Percentiles rank a stretch among this genome's conserved stretches.
Evolutionary conservation across 2,113 vertebrate species (phyloP).

Genomic region (Burhinus bistriatus): DNA sequence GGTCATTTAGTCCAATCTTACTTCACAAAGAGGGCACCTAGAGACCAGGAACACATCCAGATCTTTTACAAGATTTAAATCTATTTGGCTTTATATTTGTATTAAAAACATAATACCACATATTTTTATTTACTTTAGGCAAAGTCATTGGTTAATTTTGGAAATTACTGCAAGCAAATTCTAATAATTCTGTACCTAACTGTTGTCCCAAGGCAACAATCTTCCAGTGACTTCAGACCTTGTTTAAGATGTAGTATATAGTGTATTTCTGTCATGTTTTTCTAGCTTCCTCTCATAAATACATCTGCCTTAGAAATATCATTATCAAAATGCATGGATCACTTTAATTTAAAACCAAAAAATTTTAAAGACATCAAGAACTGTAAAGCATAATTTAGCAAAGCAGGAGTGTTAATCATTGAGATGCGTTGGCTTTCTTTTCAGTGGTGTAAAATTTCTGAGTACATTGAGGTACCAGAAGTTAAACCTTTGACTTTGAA

Average conservation of each 20-base stretch:
- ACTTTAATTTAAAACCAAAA: background rate
- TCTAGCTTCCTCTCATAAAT: background rate
- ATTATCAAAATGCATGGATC: background rate
- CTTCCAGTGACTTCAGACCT: background rate
- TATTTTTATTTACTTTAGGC: background rate
- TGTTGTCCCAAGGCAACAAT: background rate
- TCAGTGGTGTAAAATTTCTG: background rate
- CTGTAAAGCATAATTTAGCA: background rate
- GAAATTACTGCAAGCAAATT: background rate
- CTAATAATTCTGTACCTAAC: fast-evolving
- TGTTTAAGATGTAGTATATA: background rate
- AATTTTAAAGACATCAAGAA: background rate
- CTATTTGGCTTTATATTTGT: background rate
- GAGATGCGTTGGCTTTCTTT: background rate
- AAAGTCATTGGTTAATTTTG: background rate
- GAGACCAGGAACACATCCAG: background rate
- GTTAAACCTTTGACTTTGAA: background rate
- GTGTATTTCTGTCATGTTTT: background rate
- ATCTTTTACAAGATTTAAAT: background rate
- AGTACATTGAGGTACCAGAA: background rate
- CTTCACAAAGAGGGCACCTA: background rate
- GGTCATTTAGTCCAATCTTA: background rate
- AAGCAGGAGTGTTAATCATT: background rate
- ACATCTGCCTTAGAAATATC: background rate
- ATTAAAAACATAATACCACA: background rate